Conservation (phyloP, 1,140 invertebrate genomes). For the Drosophila ananassae region DNA sequence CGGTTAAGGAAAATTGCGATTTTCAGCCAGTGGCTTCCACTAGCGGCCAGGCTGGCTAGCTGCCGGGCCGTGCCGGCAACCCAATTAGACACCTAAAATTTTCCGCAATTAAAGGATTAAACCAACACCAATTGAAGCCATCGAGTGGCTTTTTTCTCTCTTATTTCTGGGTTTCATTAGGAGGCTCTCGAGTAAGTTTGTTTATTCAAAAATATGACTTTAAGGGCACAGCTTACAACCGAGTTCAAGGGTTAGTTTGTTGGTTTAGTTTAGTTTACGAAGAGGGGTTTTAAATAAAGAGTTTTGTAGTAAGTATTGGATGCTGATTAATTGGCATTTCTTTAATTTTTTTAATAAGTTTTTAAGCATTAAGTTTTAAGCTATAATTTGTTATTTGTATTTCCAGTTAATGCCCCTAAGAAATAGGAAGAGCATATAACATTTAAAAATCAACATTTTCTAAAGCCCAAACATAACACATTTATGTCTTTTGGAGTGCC, state of each 20-base stretch:
- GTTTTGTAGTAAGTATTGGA: no score
- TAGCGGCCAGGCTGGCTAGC: no score
- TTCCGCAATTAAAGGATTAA: conserved; percentile 1
- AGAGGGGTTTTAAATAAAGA: no score
- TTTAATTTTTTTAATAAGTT: no score
- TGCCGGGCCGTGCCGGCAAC: not conserved
- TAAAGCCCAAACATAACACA: no score
- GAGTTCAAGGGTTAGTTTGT: not conserved
- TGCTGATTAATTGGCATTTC: no score
- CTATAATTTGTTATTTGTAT: no score
- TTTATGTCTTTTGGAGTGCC: not conserved
- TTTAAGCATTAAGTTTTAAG: no score
- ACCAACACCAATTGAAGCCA: conserved; percentile 1
- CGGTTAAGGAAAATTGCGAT: conserved; percentile 1
- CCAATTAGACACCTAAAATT: conserved; percentile 4
- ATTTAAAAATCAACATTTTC: no score
- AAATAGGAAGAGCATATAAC: no score
- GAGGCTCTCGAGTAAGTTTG: not conserved
- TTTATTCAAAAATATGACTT: not conserved
- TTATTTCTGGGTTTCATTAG: not conserved
- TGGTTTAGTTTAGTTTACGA: no score
- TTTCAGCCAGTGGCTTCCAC: not conserved
- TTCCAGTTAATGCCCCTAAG: no score
- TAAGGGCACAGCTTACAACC: not conserved
- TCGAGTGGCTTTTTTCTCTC: not conserved